A percentile compares a stretch with the other conserved stretches of the same genome.
Conservation (phyloP, 2,888 invertebrate species). For the Griposia aprilina region DNA sequence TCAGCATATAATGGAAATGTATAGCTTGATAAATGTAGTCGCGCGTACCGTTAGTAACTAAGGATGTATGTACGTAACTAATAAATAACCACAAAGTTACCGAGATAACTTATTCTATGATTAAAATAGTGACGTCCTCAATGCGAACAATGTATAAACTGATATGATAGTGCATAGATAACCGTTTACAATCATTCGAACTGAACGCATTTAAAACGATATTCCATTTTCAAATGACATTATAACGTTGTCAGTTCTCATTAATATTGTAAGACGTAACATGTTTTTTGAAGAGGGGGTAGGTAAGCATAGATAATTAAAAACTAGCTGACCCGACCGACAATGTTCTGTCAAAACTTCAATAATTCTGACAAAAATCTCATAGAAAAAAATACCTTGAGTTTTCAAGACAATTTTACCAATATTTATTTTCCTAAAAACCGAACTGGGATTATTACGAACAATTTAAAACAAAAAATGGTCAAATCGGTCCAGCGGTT, state of each 20-base stretch:
- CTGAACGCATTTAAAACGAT: not conserved
- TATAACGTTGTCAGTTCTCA: not conserved
- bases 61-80: not conserved
- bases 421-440: not conserved
- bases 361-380: not conserved
- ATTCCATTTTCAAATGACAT: constrained; percentile 33
- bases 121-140: constrained; percentile 2
- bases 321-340: not conserved
- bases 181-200: not conserved
- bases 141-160: not conserved
- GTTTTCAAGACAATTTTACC: not conserved
- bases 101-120: not conserved
- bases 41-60: not conserved
- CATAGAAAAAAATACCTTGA: not conserved
- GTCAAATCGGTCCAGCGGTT: not conserved
- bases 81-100: not conserved
- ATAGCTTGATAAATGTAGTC: too few species aligned
- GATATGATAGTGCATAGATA: not conserved
- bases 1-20: too few species aligned
- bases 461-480: not conserved
- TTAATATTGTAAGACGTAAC: not conserved
- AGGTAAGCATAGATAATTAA: not conserved
- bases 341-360: not conserved
- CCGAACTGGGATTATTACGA: not conserved
- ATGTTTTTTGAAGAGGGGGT: not conserved